Evolutionary conservation across 1,140 invertebrate species (phyloP), one percentile per base, ranked within the genome.

Genomic region (Subanguina moxae): DNA sequence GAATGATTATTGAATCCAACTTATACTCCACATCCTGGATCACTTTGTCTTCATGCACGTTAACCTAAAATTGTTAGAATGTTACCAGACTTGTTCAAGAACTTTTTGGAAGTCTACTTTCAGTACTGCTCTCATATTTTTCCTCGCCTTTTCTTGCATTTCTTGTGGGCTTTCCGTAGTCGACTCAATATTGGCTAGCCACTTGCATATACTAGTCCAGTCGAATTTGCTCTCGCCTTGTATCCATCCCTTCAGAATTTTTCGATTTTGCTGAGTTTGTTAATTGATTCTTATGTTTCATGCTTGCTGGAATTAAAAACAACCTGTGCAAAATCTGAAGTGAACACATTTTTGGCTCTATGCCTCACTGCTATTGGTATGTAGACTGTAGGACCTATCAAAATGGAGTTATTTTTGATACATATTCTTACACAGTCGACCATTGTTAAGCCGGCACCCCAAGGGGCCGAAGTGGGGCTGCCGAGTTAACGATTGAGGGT

Each of bases 261-360:
- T 30, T 46, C 80, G 43, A 67, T 80, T 80, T 43, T 28, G 17
- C 46, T 70, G n/a, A 65, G 17, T 32, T 32, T 5, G 5, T 13
- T 15, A 21, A 61, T 61, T 5, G 3, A 61, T 21, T 25, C 3
- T 15, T 15, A 8, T 3, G 19, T 61, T 61, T 61, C 8, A 61
- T 7, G n/a, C 28, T 30, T 61, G n/a, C n/a, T n/a, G n/a, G n/a
- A n/a, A n/a, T n/a, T 32, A 21, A 61, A 32, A 61, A 8, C 3
- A 61, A 71, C 73, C 46, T 77, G 48, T n/a, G 80, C 71, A 62
- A 82, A 81, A 64, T 81, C 80, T 7, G 80, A 82, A n/a, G 70
- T 79, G 67, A 59, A 81, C 25, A 81, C 74, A 21, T 67, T 67
- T 32, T 67, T 46, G n/a, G 67, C 81, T 17, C 78, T 59, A 19